Conservation (phyloP, 2,113 vertebrate species). For the Pollachius pollachius region DNA sequence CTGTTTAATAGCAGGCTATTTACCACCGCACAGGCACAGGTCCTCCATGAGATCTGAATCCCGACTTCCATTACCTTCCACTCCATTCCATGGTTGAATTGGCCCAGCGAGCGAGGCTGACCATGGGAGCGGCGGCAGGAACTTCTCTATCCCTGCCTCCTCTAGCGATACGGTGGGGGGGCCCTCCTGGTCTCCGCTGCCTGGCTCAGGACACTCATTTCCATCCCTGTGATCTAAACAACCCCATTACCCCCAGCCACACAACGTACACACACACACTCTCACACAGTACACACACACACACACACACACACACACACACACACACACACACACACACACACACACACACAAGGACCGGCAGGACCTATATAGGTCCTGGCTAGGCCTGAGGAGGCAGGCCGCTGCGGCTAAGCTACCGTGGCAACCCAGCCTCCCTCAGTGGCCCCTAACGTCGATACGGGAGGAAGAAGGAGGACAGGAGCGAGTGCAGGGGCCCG, state of each 20-base stretch:
- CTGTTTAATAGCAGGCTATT: constrained; percentile 48
- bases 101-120: constrained; percentile 53
- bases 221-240: constrained; percentile 80
- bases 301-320: no score
- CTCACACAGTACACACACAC: constrained; percentile 5
- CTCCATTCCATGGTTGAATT: constrained; percentile 44
- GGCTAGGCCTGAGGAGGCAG: constrained; percentile 59
- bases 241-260: constrained; percentile 71
- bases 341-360: constrained; percentile 54
- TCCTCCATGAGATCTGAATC: constrained; percentile 71
- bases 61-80: constrained; percentile 27
- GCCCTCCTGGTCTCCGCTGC: constrained; percentile 53
- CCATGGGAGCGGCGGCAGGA: constrained; percentile 38
- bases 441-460: constrained; percentile 59
- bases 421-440: constrained; percentile 68
- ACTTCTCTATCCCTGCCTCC: constrained; percentile 55
- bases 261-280: constrained; percentile 21
- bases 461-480: constrained; percentile 39
- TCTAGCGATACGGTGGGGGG: constrained; percentile 53
- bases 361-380: constrained; percentile 19
- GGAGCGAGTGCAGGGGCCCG: constrained; percentile 45
- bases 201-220: constrained; percentile 73
- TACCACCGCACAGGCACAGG: constrained; percentile 39
- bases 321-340: constrained; percentile 29
- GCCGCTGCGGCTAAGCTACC: constrained; percentile 72